Evolutionary conservation across 37 sponge, comb jelly and placozoan genomes (phyloP), one percentile per base, ranked within the genome.

Genomic region (Spongia lamella): DNA sequence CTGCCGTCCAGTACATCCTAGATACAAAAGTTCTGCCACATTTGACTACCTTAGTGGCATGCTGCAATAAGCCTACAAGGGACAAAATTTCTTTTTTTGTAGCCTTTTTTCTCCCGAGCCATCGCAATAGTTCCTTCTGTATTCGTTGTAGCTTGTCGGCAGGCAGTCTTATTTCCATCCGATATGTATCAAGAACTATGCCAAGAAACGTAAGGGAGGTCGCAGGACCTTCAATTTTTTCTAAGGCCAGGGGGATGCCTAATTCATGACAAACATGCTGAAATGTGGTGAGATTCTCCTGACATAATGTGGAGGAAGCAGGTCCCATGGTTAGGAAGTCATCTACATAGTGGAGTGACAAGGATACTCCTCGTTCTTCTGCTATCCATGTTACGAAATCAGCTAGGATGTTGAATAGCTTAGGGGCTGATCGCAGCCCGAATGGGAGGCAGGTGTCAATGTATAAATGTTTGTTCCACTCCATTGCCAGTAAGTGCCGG

Each of bases 381-480:
- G 54, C 7, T 37, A 78, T 51, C 79, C 79, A 78, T 35, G 52
- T 50, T 15, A 66, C 24, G 3, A 51, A 15, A 30, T 79, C 80
- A 3, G 80, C 70, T 7, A 79, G 11, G 22, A 31, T 53, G 29
- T n/a, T 69, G 34, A 79, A 79, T 5, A 68, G 52, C 70, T 79
- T 79, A 2, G 70, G 80, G 19, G 79, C 79, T 7, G 79, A 78
- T 1, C 68, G 79, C 17, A 78, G 68, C 0, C 79, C 68, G 40
- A 78, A 78, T 7, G 79, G 79, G 22, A 78, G 68, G 3, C 68
- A 62, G 9, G 79, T 78, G 40, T 78, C 79, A 7, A 78, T 51
- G 68, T 34, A 78, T 32, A 38, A 34, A 22, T 4, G 40, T 1
- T 68, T 58, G 27, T 66, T 5, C 79, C 79, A 78, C 37, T 66